These are phyloP conservation scores for Pachyseris speciosa DNA, from an alignment of 64 coral and sea anemone species.

Conservation along the genomic window DNA sequence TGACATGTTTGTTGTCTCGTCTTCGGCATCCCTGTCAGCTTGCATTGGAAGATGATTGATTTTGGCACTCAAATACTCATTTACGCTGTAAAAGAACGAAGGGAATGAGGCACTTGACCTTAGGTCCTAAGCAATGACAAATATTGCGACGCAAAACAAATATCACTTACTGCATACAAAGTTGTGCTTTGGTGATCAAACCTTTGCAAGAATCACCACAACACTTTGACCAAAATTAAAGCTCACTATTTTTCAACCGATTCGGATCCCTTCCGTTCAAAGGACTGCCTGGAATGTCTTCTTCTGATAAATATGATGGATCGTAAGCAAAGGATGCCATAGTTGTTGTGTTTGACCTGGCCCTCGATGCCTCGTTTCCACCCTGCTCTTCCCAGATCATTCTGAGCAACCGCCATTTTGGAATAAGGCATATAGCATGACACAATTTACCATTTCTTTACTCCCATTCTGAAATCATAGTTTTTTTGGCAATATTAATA, in stretches of 20 bases:
- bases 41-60: neutral
- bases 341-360: no score
- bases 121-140: neutral
- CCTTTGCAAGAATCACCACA: conserved; percentile 48
- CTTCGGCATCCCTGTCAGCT: neutral
- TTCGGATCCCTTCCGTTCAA: neutral
- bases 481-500: no score
- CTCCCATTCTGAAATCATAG: no score
- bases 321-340: no score
- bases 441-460: no score
- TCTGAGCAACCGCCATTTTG: no score
- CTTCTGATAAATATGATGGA: no score
- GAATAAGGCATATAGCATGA: no score
- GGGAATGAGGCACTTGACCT: neutral
- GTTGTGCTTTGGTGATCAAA: conserved; percentile 23
- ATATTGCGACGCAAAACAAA: neutral
- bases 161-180: conserved; percentile 58
- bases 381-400: no score
- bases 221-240: conserved; percentile 45
- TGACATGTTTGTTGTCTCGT: no score
- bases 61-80: conserved; percentile 13
- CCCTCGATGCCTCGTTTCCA: no score
- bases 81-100: neutral
- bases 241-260: conserved; percentile 28
- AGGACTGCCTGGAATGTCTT: conserved; percentile 59